Conservation (phyloP, 1,140 invertebrate species). For the Drosophila triauraria region DNA sequence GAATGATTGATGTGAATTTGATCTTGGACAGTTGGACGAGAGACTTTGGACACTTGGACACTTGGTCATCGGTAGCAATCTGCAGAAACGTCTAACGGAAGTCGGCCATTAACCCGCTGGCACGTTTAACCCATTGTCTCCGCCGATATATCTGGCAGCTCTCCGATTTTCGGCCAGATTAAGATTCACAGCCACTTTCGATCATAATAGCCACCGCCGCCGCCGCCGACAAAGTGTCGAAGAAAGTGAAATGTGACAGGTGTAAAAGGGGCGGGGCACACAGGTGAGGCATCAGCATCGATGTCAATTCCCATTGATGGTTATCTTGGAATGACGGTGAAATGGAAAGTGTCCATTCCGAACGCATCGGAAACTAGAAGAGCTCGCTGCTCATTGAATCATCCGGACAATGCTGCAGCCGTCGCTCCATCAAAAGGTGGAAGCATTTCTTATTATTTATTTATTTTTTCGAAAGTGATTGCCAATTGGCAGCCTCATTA, state of each 20-base stretch:
- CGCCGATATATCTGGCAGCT: conserved; percentile 34
- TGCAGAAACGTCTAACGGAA: conserved; percentile 62
- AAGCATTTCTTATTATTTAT: conserved; percentile 27
- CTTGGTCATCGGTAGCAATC: conserved; percentile 19
- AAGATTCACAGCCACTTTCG: conserved; percentile 62
- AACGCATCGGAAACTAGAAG: conserved; percentile 49
- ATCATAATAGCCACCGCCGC: conserved; percentile 52
- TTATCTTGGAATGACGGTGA: conserved; percentile 63
- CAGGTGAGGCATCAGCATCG: conserved; percentile 25
- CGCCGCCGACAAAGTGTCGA: conserved; percentile 43
- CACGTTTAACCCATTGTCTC: conserved; percentile 34
- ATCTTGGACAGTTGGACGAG: conserved; percentile 18
- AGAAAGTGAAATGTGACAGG: conserved; percentile 75
- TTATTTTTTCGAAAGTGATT: conserved; percentile 48
- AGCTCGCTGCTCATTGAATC: conserved; percentile 51
- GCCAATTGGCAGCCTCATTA: conserved; percentile 30
- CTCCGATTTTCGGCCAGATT: conserved; percentile 57
- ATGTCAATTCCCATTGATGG: conserved; percentile 57
- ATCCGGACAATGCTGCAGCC: conserved; percentile 63
- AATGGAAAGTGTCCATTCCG: conserved; percentile 69
- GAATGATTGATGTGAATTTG: conserved; percentile 77
- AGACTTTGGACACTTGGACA: conserved; percentile 6
- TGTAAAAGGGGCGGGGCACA: conserved; percentile 10
- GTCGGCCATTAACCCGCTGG: conserved; percentile 54
- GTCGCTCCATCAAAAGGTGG: conserved; percentile 17